Conservation (phyloP, 2,797 vertebrate genomes). For the Manis javanica region DNA sequence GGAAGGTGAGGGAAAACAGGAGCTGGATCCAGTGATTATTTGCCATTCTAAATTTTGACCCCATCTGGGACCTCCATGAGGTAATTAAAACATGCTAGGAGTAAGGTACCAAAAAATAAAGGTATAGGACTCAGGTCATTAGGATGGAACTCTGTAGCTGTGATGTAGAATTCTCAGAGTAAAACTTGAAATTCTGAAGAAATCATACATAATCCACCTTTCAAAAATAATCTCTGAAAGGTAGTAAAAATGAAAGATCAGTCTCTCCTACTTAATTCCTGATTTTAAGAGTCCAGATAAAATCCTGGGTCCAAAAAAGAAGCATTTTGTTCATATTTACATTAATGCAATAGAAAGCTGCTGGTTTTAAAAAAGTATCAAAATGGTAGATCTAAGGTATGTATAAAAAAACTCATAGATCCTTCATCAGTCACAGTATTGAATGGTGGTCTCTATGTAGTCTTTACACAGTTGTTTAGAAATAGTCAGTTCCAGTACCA, state of each 20-base stretch:
- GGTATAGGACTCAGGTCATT: not conserved
- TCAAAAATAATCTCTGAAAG: conserved; percentile 44
- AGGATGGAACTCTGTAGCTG: not conserved
- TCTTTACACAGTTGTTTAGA: conserved; percentile 2
- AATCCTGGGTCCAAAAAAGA: conserved; percentile 11
- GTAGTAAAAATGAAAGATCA: not conserved
- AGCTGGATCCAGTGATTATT: not conserved
- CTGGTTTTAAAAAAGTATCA: not conserved
- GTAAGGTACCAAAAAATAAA: not conserved
- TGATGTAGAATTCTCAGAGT: not conserved
- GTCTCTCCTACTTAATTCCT: conserved; percentile 65
- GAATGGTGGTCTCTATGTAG: not conserved
- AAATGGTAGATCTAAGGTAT: not conserved
- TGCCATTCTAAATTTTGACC: not conserved
- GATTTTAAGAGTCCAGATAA: conserved; percentile 66
- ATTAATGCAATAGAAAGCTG: conserved; percentile 5
- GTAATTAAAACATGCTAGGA: not conserved
- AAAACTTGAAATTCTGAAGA: conserved; percentile 10
- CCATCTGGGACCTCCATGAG: not conserved
- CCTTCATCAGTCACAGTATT: not conserved
- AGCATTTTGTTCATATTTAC: not conserved
- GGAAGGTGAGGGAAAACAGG: not conserved
- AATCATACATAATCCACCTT: not conserved
- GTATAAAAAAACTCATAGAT: not conserved
- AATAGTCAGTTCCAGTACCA: not conserved